Conservation (phyloP, 2,888 invertebrate genomes). For the Ametastegia equiseti region DNA sequence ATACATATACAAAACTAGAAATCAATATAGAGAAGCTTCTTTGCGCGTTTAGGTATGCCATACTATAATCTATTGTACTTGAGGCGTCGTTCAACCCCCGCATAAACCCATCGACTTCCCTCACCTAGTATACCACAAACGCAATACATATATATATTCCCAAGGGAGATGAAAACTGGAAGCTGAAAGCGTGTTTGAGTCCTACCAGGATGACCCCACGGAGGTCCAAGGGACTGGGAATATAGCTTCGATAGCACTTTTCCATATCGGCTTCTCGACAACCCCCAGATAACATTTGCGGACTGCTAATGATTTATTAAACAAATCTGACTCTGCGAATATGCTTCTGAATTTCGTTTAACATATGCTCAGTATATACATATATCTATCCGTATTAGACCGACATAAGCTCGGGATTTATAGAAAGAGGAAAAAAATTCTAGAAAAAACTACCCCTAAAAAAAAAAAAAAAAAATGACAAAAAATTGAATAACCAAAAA, state of each 20-base stretch:
- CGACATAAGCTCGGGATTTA: not conserved
- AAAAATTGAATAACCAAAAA: too few relatives aligned
- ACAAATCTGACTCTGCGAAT: not conserved
- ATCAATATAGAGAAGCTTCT: conserved; percentile 35
- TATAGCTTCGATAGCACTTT: conserved; percentile 13
- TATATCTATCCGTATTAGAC: not conserved
- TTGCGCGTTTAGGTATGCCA: conserved; percentile 6
- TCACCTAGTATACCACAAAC: not conserved
- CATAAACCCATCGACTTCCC: not conserved
- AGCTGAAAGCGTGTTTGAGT: not conserved
- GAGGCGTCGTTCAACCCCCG: not conserved
- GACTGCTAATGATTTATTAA: conserved; percentile 20
- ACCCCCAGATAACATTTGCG: conserved; percentile 3
- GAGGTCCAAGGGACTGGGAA: not conserved
- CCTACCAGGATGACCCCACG: not conserved
- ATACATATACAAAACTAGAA: conserved; percentile 28
- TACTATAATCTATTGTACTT: conserved; percentile 22
- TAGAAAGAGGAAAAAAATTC: not conserved
- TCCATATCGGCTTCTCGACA: conserved; percentile 25
- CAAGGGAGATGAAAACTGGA: conserved; percentile 22
- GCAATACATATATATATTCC: not conserved
- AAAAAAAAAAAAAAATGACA: not conserved
- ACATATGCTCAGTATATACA: not conserved
- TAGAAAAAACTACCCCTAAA: too few relatives aligned
- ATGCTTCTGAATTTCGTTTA: not conserved